Conservation (phyloP, 2,888 invertebrate species). For the Imbricaverruca yamaguchii region DNA sequence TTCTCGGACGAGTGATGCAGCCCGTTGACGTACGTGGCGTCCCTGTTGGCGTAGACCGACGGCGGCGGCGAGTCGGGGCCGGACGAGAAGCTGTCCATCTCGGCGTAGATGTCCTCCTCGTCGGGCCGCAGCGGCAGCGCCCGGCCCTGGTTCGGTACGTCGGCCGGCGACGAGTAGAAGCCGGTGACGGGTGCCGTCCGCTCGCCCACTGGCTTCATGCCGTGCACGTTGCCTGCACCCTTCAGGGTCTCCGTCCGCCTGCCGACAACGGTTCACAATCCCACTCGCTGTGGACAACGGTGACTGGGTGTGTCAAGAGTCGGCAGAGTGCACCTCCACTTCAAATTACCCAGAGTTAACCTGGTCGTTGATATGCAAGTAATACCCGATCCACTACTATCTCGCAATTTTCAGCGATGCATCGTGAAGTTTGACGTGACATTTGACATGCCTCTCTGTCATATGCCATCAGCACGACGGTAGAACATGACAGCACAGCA, state of each 20-base stretch:
- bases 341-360: no score
- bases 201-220: neutral
- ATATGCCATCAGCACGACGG: no score
- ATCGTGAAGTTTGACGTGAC: no score
- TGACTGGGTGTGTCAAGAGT: no score
- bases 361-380: no score
- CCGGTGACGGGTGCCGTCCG: neutral
- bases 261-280: neutral
- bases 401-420: no score
- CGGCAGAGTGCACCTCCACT: no score
- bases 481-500: no score
- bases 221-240: neutral
- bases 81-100: constrained; percentile 15
- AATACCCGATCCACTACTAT: no score
- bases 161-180: neutral
- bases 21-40: constrained; percentile 2
- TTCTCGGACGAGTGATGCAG: neutral
- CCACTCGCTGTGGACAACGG: no score
- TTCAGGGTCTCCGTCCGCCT: neutral
- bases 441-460: no score
- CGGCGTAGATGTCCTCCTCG: constrained; percentile 14
- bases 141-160: neutral
- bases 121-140: constrained; percentile 9
- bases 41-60: neutral
- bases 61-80: neutral